A percentile compares a stretch with the other conserved stretches of the same genome.
Conservation (phyloP, 2,113 vertebrate genomes). For the Dolichotis patagonum region DNA sequence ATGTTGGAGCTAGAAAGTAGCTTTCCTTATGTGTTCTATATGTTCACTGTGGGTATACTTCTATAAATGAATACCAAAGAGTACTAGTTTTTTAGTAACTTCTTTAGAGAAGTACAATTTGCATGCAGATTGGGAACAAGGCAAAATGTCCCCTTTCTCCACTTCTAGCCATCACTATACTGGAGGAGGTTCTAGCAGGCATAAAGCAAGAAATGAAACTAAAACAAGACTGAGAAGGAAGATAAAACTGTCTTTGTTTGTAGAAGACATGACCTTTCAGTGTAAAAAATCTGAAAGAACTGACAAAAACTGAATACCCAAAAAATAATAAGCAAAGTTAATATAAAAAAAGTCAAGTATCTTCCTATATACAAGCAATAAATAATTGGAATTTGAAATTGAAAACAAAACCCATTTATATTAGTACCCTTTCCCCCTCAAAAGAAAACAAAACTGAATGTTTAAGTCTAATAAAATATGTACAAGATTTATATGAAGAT, state of each 20-base stretch:
- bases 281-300: background rate
- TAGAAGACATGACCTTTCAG: background rate
- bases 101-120: background rate
- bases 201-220: background rate
- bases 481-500: background rate
- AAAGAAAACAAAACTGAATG: background rate
- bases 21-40: background rate
- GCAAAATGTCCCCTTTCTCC: background rate
- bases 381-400: constrained; percentile 34
- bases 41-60: background rate
- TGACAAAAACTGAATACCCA: background rate
- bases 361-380: background rate
- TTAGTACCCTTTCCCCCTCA: background rate
- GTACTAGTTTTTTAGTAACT: background rate
- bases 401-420: background rate
- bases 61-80: too few species aligned
- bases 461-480: too few species aligned
- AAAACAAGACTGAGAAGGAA: background rate
- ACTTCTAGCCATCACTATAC: background rate
- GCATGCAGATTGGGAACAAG: background rate
- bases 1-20: background rate
- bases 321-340: background rate
- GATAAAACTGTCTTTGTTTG: background rate
- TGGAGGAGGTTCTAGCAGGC: background rate
- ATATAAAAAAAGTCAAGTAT: background rate